Evolutionary conservation across 2,888 invertebrate species (phyloP), one percentile per base, ranked within the genome.

Genomic region (Andrena bucephala): DNA sequence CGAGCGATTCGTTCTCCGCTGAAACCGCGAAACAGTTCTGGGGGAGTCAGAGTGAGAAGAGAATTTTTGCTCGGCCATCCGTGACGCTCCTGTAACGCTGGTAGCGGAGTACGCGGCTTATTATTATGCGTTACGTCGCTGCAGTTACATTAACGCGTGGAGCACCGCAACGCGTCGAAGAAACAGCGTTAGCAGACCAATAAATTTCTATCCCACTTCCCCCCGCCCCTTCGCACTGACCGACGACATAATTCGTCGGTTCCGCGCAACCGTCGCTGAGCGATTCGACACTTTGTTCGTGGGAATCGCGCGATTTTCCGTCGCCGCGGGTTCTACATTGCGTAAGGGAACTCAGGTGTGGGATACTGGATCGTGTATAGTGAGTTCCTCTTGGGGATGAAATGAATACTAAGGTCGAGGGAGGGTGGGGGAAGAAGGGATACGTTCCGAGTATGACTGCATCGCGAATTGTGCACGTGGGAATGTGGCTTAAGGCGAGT

Each of bases 11-110:
- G 67, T 78, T 72, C 48, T 68, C 62, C 67, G 78, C 63, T 72
- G 27, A 48, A 67, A 33, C 27, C 60, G 57, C 68, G 27, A 33
- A 33, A 27, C 68, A 65, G 42, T 42, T 42, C 42, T 42, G 31
- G 6, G 6, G 31, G 66, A 66, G 75, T 60, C 72, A 42, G 42
- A 75, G 75, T 52, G 77, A 75, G 71, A 67, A 83, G 72, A 57
- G 76, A 77, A 86, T 84, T 87, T 73, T 83, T 77, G 83, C 68
- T 76, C 85, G 77, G 36, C 54, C 75, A 81, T 31, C 76, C 78
- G 87, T 79, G 80, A 89, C 88, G 86, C 67, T 85, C 68, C 75
- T 80, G 89, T 89, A 88, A 89, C 78, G 57, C 84, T 70, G 83
- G 89, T 83, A 89, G 84, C 83, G 29, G 57, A 65, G 69, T 63